These are phyloP conservation scores for Tupiocoris notatus DNA, from an alignment of 2,888 invertebrate genomes.

Conservation along the genomic window DNA sequence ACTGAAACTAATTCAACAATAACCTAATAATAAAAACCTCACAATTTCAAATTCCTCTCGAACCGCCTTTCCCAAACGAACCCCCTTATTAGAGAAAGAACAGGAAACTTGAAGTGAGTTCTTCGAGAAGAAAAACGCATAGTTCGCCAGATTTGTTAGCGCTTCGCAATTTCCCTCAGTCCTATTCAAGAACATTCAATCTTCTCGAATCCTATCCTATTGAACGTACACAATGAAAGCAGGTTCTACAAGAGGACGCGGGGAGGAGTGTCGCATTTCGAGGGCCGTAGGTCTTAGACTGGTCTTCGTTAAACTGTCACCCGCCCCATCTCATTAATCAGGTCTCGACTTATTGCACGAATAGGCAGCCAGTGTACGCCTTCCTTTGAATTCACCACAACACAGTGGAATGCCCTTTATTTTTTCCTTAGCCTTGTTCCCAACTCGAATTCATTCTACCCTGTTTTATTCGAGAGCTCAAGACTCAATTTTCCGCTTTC, in stretches of 20 bases:
- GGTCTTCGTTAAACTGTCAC: background rate
- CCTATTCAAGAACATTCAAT: background rate
- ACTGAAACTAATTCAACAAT: too few species aligned
- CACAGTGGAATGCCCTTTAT: background rate
- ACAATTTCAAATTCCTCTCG: too few species aligned
- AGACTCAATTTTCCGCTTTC: background rate
- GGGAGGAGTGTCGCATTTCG: background rate
- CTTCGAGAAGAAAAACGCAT: background rate
- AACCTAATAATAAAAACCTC: too few species aligned
- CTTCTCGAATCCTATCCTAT: background rate
- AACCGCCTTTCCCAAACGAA: too few species aligned
- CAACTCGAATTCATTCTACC: background rate
- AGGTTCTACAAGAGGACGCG: background rate
- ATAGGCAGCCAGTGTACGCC: background rate
- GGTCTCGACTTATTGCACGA: constrained; percentile 10
- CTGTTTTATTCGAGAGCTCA: too few species aligned
- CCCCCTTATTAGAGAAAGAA: too few species aligned
- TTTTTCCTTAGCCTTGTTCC: background rate
- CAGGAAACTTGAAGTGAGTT: background rate
- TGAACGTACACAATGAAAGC: background rate
- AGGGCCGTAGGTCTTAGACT: background rate
- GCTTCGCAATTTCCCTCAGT: background rate
- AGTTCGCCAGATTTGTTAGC: background rate
- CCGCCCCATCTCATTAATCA: constrained; percentile 8
- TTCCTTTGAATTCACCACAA: background rate